Evolutionary conservation across 2,113 vertebrate species (phyloP).

Genomic region (Pogonocichla stellata): DNA sequence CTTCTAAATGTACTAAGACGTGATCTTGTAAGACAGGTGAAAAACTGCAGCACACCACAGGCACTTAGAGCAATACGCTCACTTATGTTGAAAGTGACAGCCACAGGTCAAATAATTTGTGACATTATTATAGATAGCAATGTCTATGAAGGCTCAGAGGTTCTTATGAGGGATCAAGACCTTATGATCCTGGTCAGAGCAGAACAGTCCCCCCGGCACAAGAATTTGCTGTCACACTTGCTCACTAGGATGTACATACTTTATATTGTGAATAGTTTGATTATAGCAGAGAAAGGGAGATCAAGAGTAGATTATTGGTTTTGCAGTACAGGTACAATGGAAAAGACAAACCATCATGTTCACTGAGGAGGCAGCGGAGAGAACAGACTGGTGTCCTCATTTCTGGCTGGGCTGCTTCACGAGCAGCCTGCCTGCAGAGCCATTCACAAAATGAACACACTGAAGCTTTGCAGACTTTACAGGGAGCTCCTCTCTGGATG

Average conservation of each 20-base stretch:
- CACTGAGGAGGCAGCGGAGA: not conserved
- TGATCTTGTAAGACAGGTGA: not conserved
- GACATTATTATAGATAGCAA: not conserved
- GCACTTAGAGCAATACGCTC: not conserved
- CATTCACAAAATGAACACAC: not conserved
- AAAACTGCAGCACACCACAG: not conserved
- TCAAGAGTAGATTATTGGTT: not conserved
- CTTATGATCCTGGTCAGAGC: not conserved
- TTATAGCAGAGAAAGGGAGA: not conserved
- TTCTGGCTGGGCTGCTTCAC: not conserved
- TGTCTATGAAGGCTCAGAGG: not conserved
- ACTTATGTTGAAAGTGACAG: not conserved
- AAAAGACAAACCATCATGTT: not conserved
- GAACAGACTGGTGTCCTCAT: not conserved
- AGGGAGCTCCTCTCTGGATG: not conserved
- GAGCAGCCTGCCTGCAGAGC: not conserved
- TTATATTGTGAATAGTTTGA: not conserved
- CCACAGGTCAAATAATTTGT: not conserved
- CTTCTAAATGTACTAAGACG: not conserved
- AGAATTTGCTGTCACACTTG: not conserved
- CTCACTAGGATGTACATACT: not conserved
- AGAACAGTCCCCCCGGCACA: not conserved
- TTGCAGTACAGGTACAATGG: not conserved
- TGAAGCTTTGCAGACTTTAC: not conserved
- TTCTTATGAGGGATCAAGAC: not conserved